These are phyloP conservation scores for Microctonus aethiopoides DNA, from an alignment of 2,888 invertebrate genomes.

Conservation along the genomic window DNA sequence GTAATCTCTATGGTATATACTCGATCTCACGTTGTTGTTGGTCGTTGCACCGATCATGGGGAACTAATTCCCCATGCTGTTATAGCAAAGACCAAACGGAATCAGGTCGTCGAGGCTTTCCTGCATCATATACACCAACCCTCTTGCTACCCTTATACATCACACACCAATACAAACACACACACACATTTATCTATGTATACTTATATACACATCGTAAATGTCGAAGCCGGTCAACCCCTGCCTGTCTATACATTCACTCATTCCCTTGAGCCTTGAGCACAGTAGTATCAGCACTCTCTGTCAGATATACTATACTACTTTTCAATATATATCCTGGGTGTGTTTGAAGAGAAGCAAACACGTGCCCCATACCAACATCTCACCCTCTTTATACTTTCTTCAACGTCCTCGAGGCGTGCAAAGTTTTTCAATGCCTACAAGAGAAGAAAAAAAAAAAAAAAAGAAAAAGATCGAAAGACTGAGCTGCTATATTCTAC, in stretches of 20 bases:
- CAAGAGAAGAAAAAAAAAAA: not conserved
- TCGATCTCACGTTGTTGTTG: slow-evolving; percentile 30
- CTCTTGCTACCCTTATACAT: slow-evolving; percentile 18
- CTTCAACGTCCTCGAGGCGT: slow-evolving; percentile 26
- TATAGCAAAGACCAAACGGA: slow-evolving; percentile 35
- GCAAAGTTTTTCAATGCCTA: slow-evolving; percentile 37
- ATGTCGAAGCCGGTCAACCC: slow-evolving; percentile 32
- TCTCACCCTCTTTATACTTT: slow-evolving; percentile 14
- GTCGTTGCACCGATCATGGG: slow-evolving; percentile 29
- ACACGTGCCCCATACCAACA: slow-evolving; percentile 17
- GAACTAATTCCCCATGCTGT: slow-evolving; percentile 29
- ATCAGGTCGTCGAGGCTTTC: slow-evolving; percentile 28
- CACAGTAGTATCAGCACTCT: slow-evolving; percentile 9
- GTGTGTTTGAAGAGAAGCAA: slow-evolving; percentile 26
- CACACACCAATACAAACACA: not conserved
- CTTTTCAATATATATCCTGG: slow-evolving; percentile 17
- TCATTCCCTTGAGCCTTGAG: slow-evolving; percentile 19
- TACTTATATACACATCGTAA: slow-evolving; percentile 17
- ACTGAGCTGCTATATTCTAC: not conserved
- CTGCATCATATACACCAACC: slow-evolving; percentile 12
- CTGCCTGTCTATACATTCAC: slow-evolving; percentile 5
- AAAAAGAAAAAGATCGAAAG: not conserved
- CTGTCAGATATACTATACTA: slow-evolving; percentile 11
- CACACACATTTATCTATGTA: not conserved
- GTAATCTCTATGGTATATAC: slow-evolving; percentile 29